phyloP scores from a whole-genome alignment of 2,888 invertebrate genomes.

The Drosophila conformis region DNA sequence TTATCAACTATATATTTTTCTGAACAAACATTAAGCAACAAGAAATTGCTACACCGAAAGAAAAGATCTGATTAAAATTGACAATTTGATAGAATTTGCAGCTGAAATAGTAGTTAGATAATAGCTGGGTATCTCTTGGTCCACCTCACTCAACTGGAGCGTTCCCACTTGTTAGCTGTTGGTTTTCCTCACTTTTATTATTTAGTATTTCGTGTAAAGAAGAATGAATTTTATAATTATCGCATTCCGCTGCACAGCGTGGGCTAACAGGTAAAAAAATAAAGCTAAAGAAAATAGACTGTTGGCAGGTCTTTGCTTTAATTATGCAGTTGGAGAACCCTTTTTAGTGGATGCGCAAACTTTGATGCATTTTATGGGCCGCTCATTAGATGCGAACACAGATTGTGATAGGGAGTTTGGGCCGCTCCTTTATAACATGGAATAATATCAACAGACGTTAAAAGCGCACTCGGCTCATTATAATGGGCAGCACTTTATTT shows the following conservation, averaged over 20 bases:
- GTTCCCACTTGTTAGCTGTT: background rate
- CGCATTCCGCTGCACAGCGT: constrained; percentile 40
- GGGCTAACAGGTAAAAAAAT: constrained; percentile 9
- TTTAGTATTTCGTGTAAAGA: constrained; percentile 5
- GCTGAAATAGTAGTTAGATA: background rate
- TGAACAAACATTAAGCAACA: background rate
- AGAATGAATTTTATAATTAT: constrained; percentile 28
- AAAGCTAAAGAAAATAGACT: constrained; percentile 14
- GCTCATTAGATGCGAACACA: constrained; percentile 65
- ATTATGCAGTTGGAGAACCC: constrained; percentile 57
- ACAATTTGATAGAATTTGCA: background rate
- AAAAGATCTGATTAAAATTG: background rate
- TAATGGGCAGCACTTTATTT: constrained; percentile 79
- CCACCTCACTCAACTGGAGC: background rate
- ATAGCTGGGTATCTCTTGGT: background rate
- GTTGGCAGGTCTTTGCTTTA: constrained; percentile 43
- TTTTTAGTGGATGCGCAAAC: constrained; percentile 55
- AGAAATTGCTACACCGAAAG: background rate
- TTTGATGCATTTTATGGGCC: constrained; percentile 72
- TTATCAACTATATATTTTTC: background rate
- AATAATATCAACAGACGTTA: constrained; percentile 66
- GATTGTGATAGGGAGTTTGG: constrained; percentile 39
- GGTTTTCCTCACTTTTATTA: background rate
- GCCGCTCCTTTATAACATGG: constrained; percentile 73
- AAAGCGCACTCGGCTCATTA: constrained; percentile 70